These are phyloP conservation scores for Micronycteris hirsuta DNA, from an alignment of 2,113 vertebrate species.

Conservation along the genomic window DNA sequence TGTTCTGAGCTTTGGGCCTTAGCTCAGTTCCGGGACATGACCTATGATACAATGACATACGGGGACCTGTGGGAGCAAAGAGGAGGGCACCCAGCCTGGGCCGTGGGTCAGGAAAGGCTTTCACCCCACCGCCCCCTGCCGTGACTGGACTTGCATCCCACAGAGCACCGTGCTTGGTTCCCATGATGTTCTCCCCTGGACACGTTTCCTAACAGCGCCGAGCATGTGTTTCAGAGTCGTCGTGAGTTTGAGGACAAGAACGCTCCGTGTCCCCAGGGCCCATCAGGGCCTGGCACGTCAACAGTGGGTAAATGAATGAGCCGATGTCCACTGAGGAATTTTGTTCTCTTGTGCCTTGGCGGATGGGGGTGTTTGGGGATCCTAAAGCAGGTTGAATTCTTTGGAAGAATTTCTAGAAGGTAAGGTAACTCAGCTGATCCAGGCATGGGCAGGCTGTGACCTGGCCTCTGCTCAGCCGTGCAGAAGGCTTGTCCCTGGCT, in stretches of 20 bases:
- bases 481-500: neutral
- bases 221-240: neutral
- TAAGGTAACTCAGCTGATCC: neutral
- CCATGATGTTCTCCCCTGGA: neutral
- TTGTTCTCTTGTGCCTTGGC: neutral
- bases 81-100: neutral
- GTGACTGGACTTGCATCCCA: neutral
- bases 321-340: neutral
- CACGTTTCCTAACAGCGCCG: neutral
- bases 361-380: neutral
- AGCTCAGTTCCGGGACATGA: neutral
- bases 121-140: too few relatives aligned
- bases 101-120: neutral
- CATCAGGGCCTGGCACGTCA: neutral
- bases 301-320: neutral
- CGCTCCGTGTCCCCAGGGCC: neutral
- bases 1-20: neutral
- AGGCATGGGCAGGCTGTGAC: neutral
- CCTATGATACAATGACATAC: too few relatives aligned
- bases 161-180: neutral
- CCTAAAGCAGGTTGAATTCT: neutral
- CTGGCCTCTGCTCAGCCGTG: neutral
- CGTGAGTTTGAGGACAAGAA: neutral
- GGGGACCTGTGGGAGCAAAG: neutral
- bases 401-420: neutral